phyloP scores from a whole-genome alignment of 2,888 invertebrate genomes.

The Papilio elwesi region DNA sequence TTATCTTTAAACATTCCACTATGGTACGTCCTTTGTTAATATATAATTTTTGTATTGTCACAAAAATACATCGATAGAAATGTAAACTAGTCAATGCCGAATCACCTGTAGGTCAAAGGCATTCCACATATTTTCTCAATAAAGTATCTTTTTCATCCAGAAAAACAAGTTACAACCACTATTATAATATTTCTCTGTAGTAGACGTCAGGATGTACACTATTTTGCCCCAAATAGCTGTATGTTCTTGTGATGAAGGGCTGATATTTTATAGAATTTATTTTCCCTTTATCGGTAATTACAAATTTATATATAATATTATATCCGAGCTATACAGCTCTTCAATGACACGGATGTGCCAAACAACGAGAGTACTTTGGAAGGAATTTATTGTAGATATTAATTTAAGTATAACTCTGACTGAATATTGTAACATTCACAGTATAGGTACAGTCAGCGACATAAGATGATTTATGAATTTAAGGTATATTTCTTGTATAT shows the following conservation, averaged over 20 bases:
- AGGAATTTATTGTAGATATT: slow-evolving; percentile 38
- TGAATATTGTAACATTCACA: slow-evolving; percentile 37
- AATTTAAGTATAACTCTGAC: slow-evolving; percentile 40
- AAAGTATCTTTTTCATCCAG: neutral
- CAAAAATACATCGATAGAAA: slow-evolving; percentile 26
- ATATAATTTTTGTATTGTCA: slow-evolving; percentile 9
- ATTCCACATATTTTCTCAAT: slow-evolving; percentile 1
- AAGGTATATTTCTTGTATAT: too few species aligned
- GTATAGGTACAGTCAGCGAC: slow-evolving; percentile 17
- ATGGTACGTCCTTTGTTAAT: neutral
- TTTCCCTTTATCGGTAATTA: slow-evolving; percentile 12
- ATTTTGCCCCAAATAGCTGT: slow-evolving; percentile 11
- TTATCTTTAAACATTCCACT: slow-evolving; percentile 11
- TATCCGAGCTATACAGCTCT: neutral
- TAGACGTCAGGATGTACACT: neutral
- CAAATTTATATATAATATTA: slow-evolving; percentile 6
- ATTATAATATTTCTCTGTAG: neutral
- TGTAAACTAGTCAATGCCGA: slow-evolving; percentile 20
- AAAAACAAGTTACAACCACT: neutral
- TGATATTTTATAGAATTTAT: neutral
- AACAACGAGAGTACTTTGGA: slow-evolving; percentile 28
- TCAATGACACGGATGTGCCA: slow-evolving; percentile 36
- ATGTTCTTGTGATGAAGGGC: slow-evolving; percentile 30
- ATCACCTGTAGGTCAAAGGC: slow-evolving; percentile 1
- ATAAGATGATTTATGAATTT: neutral